Conservation (phyloP, 2,113 vertebrate species). For the Crotalus tigris region DNA sequence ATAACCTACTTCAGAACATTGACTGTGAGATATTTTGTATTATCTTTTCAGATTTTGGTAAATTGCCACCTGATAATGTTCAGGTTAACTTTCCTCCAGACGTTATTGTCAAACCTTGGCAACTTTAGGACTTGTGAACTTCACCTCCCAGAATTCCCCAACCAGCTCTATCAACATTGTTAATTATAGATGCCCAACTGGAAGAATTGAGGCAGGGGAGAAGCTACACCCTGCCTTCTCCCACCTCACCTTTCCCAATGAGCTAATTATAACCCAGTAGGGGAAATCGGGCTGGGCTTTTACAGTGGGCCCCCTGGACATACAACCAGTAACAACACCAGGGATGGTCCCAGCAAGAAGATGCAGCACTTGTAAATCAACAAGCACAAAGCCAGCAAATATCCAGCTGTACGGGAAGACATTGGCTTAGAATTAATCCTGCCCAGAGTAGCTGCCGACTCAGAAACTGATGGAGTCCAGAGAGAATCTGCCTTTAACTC, state of each 20-base stretch:
- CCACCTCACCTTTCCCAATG: neutral
- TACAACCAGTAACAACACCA: neutral
- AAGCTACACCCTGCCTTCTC: neutral
- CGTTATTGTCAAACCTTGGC: neutral
- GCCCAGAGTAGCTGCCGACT: neutral
- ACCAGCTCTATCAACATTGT: neutral
- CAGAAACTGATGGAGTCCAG: neutral
- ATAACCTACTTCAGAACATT: slow-evolving; percentile 81
- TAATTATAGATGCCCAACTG: neutral
- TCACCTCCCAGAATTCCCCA: neutral
- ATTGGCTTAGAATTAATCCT: neutral
- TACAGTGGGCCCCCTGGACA: neutral
- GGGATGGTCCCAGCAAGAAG: neutral
- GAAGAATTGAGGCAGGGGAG: neutral
- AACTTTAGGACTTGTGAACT: neutral
- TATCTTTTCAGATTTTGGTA: slow-evolving; percentile 19
- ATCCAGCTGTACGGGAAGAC: neutral
- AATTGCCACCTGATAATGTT: neutral
- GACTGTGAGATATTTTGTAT: slow-evolving; percentile 67
- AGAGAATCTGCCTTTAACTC: neutral
- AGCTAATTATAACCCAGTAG: neutral
- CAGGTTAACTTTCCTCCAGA: neutral
- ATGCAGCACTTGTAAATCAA: neutral
- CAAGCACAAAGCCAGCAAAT: neutral
- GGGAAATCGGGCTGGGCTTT: neutral